Evolutionary conservation across 2,113 vertebrate species (phyloP).

Genomic region (Drymodes brunneopygia): DNA sequence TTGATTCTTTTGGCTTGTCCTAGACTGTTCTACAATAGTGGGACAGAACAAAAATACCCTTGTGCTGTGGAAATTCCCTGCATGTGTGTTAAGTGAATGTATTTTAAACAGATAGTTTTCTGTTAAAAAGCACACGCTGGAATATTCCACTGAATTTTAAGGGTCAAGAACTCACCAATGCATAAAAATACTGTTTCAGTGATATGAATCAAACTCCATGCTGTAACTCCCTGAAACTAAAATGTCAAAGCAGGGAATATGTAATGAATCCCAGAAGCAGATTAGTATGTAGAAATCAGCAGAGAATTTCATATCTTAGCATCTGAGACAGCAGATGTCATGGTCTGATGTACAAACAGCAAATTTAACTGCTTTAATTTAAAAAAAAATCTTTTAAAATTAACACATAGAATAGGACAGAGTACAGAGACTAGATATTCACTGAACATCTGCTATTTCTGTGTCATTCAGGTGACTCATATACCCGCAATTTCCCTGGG

Average conservation of each 20-base stretch:
- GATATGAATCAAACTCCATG: not conserved
- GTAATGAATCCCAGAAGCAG: not conserved
- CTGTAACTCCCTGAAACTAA: not conserved
- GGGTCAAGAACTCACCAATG: not conserved
- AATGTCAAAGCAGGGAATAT: not conserved
- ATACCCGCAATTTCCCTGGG: not conserved
- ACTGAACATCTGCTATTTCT: conserved; percentile 1
- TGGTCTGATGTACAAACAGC: not conserved
- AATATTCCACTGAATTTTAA: not conserved
- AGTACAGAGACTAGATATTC: not conserved
- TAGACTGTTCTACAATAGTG: not conserved
- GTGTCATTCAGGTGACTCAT: not conserved
- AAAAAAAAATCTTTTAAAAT: not conserved
- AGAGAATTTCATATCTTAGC: not conserved
- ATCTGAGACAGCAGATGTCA: not conserved
- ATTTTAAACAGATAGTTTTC: not conserved
- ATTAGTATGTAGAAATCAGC: not conserved
- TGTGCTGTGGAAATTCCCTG: not conserved
- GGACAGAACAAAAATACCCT: not conserved
- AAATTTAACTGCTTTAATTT: not conserved
- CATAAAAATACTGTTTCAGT: not conserved
- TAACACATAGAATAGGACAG: not conserved
- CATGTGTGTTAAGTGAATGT: not conserved
- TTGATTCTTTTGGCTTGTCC: not conserved
- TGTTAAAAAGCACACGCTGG: not conserved